These are phyloP conservation scores for Karalla daura DNA, from an alignment of 2,797 vertebrate genomes.

Conservation along the genomic window DNA sequence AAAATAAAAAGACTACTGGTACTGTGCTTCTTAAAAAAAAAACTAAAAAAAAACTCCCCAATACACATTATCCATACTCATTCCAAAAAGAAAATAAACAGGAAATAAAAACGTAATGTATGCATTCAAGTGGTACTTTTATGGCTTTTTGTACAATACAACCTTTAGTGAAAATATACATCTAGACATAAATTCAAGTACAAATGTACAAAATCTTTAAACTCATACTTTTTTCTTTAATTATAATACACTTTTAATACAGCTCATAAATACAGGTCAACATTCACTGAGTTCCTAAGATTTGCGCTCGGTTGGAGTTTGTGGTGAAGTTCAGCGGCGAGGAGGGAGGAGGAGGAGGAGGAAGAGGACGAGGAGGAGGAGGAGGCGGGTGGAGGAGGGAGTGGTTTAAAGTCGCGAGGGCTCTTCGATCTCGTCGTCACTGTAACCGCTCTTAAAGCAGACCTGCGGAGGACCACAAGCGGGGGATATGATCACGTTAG, in stretches of 20 bases:
- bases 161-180: constrained; percentile 93
- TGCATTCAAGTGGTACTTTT: constrained; percentile 89
- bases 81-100: constrained; percentile 78
- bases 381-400: constrained; percentile 72
- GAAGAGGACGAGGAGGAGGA: too few relatives aligned
- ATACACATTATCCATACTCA: constrained; percentile 81
- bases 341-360: constrained; percentile 34
- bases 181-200: constrained; percentile 92
- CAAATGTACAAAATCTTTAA: constrained; percentile 95
- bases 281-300: constrained; percentile 84
- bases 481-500: constrained; percentile 27
- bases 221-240: constrained; percentile 89
- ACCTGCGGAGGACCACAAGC: constrained; percentile 81
- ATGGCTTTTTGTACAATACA: constrained; percentile 92
- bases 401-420: constrained; percentile 87
- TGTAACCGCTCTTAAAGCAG: constrained; percentile 88
- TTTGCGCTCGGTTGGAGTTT: constrained; percentile 80
- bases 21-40: constrained; percentile 85
- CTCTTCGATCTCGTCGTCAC: constrained; percentile 85
- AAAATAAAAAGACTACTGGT: constrained; percentile 78
- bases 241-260: constrained; percentile 93
- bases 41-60: constrained; percentile 73
- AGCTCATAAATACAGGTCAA: constrained; percentile 88
- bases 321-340: constrained; percentile 74
- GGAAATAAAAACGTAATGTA: constrained; percentile 83